A percentile compares a stretch with the other conserved stretches of the same genome.
Conservation (phyloP, 2,797 vertebrate genomes). For the Zalophus californianus region DNA sequence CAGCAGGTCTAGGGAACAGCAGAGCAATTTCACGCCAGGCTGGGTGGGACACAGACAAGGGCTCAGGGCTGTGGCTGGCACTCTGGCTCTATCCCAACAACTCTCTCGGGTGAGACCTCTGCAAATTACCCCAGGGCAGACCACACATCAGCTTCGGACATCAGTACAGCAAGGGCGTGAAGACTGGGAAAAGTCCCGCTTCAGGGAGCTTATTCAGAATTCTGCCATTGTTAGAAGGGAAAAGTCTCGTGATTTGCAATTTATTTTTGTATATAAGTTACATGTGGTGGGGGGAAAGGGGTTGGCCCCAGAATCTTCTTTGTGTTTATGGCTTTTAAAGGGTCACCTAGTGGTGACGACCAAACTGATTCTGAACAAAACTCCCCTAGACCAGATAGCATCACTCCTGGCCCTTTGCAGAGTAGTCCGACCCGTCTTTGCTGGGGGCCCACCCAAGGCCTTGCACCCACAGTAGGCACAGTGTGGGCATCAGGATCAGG, state of each 20-base stretch:
- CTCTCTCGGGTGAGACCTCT: background rate
- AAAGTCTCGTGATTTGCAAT: background rate
- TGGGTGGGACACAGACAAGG: background rate
- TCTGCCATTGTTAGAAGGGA: background rate
- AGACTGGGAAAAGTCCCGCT: background rate
- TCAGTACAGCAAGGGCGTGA: background rate
- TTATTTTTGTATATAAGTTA: background rate
- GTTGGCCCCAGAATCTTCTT: background rate
- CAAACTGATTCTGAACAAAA: background rate
- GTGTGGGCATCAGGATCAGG: no score
- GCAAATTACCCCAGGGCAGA: accelerated
- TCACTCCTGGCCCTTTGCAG: background rate
- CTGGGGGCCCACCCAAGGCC: accelerated
- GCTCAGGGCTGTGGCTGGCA: background rate
- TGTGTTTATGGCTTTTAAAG: background rate
- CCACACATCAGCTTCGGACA: background rate
- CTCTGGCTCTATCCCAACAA: background rate
- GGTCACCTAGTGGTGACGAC: background rate
- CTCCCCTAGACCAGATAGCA: background rate
- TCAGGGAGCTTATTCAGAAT: background rate
- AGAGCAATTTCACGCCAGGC: background rate
- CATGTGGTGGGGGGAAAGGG: background rate
- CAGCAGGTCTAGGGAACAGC: background rate
- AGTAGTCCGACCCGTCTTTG: background rate
- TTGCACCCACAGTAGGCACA: accelerated